A percentile compares a stretch with the other conserved stretches of the same genome.
Conservation (phyloP, 2,113 vertebrate genomes). For the Lycaon pictus region DNA sequence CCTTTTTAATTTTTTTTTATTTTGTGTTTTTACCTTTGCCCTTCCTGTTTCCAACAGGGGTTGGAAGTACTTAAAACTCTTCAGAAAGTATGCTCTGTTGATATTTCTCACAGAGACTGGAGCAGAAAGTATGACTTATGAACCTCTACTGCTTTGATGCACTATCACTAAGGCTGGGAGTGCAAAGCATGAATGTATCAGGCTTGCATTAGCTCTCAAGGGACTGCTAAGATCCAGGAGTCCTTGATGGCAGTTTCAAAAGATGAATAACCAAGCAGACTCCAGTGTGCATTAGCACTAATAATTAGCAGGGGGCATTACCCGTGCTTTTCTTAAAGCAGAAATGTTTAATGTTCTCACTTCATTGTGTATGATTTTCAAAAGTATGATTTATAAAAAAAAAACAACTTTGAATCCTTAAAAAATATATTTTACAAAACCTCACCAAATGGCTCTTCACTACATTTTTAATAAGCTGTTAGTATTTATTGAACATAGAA, state of each 20-base stretch:
- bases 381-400: conserved; percentile 33
- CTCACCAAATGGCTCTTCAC: neutral
- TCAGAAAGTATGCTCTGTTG: conserved; percentile 73
- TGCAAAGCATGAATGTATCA: neutral
- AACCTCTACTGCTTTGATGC: conserved; percentile 73
- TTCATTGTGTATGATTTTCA: conserved; percentile 1
- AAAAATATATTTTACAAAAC: conserved; percentile 29
- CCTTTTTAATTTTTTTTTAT: neutral
- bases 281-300: neutral
- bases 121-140: conserved; percentile 74
- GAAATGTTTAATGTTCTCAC: neutral
- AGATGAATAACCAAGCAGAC: conserved; percentile 54
- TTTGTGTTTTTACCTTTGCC: conserved; percentile 75
- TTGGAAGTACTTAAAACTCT: conserved; percentile 79
- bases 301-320: conserved; percentile 44
- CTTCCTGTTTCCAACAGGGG: conserved; percentile 79
- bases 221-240: conserved; percentile 34
- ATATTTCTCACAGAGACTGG: conserved; percentile 68
- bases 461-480: conserved; percentile 17
- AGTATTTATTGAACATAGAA: conserved; percentile 66
- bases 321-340: neutral
- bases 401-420: neutral
- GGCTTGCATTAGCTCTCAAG: conserved; percentile 50
- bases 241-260: conserved; percentile 18
- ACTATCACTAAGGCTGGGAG: conserved; percentile 53